These are phyloP conservation scores for Carcharodon carcharias DNA, from an alignment of 2,797 vertebrate species.

Conservation along the genomic window DNA sequence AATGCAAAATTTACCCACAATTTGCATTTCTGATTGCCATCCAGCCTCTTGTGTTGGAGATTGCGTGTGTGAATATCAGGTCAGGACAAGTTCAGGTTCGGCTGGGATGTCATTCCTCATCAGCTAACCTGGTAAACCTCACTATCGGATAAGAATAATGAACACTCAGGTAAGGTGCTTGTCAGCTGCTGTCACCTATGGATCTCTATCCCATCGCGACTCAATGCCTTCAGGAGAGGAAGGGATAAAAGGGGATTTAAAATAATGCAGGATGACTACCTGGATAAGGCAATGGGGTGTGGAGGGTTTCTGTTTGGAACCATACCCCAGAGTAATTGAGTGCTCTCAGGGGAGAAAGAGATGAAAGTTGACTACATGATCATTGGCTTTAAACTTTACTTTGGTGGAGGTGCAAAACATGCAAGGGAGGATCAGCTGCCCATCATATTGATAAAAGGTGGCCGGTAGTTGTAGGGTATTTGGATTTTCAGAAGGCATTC, in stretches of 20 bases:
- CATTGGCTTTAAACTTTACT: not conserved
- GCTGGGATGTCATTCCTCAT: not conserved
- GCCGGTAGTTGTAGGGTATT: too few species aligned
- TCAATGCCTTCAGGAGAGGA: not conserved
- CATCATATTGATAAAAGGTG: too few species aligned
- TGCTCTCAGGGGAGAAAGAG: not conserved
- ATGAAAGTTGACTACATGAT: not conserved
- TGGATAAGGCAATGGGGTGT: not conserved
- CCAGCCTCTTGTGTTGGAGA: not conserved
- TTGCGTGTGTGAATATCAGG: not conserved
- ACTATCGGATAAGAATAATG: not conserved
- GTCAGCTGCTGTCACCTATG: not conserved
- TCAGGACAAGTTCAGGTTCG: not conserved
- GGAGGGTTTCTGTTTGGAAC: not conserved
- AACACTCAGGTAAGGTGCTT: not conserved
- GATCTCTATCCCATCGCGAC: not conserved
- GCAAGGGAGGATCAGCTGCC: not conserved
- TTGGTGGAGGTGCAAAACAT: not conserved
- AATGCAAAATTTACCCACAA: not conserved
- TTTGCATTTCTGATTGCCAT: not conserved
- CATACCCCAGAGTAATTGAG: not conserved
- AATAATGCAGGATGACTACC: not conserved
- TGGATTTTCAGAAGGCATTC: too few species aligned
- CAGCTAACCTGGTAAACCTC: not conserved
- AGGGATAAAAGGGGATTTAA: not conserved